These are phyloP conservation scores for Pluvialis apricaria DNA, from an alignment of 2,113 vertebrate genomes.

Conservation along the genomic window DNA sequence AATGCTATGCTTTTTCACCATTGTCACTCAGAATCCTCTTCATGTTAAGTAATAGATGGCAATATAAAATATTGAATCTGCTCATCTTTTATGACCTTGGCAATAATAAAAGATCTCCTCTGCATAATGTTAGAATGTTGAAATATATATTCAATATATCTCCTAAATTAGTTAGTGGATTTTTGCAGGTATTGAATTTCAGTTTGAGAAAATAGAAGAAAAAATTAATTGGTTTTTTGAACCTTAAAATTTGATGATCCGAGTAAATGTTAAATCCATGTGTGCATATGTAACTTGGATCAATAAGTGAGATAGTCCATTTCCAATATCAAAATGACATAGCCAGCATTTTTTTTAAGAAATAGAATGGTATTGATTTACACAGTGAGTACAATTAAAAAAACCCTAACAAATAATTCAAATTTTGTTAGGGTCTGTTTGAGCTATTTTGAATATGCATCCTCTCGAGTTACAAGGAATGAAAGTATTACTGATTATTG, in stretches of 20 bases:
- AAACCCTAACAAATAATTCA: not conserved
- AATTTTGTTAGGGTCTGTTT: not conserved
- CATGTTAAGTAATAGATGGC: not conserved
- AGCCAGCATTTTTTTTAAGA: not conserved
- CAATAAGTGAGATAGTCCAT: not conserved
- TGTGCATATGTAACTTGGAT: not conserved
- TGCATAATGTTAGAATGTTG: not conserved
- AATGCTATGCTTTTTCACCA: not conserved
- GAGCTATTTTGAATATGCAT: not conserved
- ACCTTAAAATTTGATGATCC: not conserved
- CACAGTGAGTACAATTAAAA: not conserved
- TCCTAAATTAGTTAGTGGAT: not conserved
- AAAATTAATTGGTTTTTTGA: not conserved
- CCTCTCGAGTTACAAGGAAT: not conserved
- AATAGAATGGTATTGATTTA: not conserved
- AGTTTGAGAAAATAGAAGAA: not conserved
- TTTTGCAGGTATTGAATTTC: not conserved
- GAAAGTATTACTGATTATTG: not conserved
- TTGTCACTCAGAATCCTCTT: not conserved
- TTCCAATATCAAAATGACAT: not conserved
- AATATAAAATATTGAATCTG: not conserved
- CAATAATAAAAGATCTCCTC: not conserved
- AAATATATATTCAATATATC: not conserved
- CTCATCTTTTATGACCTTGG: not conserved
- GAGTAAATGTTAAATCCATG: not conserved